These are phyloP conservation scores for Molothrus ater DNA, from an alignment of 2,797 vertebrate genomes.

Conservation along the genomic window DNA sequence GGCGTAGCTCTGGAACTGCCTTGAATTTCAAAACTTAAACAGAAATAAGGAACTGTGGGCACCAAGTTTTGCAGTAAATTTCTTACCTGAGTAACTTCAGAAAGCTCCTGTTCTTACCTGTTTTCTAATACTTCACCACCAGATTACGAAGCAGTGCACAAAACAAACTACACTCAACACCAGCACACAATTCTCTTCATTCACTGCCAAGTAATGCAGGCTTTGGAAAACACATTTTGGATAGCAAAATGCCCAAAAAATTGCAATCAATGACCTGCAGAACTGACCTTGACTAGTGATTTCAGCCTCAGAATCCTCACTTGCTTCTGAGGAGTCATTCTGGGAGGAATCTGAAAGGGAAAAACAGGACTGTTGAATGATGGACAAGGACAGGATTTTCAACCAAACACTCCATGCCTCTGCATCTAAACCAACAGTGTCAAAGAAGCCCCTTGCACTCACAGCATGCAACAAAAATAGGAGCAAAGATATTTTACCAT, in stretches of 20 bases:
- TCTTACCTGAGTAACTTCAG: background rate
- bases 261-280: background rate
- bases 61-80: background rate
- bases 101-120: background rate
- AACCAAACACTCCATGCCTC: background rate
- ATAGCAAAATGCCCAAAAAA: background rate
- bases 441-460: background rate
- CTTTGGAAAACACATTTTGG: background rate
- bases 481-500: background rate
- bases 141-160: background rate
- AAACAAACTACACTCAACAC: background rate
- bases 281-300: background rate
- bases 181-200: background rate
- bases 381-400: conserved; percentile 22
- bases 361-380: conserved; percentile 51
- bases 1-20: background rate
- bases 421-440: conserved; percentile 4
- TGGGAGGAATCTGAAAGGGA: background rate
- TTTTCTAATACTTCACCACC: background rate
- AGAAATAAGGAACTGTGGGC: background rate
- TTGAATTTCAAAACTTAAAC: background rate
- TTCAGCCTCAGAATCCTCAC: background rate
- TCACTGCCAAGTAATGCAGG: background rate
- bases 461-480: background rate
- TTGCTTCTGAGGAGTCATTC: background rate